Percentiles rank a stretch among this genome's conserved stretches.
phyloP scores from a whole-genome alignment of 1,140 invertebrate genomes.

The Caerostris extrusa region DNA sequence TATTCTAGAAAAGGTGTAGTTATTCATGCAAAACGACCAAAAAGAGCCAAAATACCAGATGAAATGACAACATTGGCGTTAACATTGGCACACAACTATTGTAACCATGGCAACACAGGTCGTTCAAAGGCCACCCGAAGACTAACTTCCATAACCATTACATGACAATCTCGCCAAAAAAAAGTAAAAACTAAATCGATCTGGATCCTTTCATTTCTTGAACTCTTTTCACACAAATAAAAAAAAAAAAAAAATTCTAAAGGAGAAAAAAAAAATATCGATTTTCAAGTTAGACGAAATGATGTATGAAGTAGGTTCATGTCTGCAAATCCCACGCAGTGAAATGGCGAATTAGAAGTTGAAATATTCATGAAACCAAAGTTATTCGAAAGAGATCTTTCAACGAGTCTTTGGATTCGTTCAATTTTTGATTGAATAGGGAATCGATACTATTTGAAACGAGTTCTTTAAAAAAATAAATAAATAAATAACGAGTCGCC shows the following conservation, averaged over 20 bases:
- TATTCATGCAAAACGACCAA: neutral
- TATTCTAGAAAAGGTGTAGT: neutral
- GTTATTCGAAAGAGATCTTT: no score
- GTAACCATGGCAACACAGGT: neutral
- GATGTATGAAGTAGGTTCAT: neutral
- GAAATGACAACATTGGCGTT: neutral
- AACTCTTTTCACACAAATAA: neutral
- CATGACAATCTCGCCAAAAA: neutral
- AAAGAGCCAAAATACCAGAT: conserved; percentile 7
- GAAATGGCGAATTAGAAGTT: neutral
- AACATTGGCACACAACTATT: neutral
- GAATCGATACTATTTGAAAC: no score
- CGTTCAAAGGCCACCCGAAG: neutral
- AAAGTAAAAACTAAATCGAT: neutral
- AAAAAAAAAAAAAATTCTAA: neutral
- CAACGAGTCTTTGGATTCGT: no score
- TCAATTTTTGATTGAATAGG: no score
- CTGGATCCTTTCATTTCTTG: neutral
- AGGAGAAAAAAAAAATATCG: neutral
- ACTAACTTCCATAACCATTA: conserved; percentile 36
- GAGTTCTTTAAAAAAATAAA: no score
- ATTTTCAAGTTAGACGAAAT: neutral
- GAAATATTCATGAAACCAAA: neutral
- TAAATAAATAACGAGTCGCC: no score
- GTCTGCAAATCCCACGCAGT: neutral